Conservation (phyloP, 1,140 invertebrate genomes). For the Notospermus geniculatus region DNA sequence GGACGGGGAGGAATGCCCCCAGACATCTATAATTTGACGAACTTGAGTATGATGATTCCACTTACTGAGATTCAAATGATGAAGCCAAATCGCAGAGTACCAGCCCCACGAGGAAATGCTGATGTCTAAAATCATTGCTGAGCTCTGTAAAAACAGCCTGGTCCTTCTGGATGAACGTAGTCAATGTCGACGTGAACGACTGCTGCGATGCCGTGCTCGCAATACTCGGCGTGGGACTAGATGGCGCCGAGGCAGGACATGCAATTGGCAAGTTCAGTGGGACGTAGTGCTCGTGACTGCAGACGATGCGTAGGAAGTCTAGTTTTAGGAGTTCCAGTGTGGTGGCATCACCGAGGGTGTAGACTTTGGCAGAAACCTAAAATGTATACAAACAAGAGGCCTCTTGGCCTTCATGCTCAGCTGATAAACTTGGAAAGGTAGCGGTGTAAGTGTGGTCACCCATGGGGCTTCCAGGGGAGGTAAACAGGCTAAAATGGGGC, state of each 20-base stretch:
- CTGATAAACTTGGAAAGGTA: neutral
- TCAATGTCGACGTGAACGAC: conserved; percentile 61
- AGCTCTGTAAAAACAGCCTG: conserved; percentile 65
- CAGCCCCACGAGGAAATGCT: conserved; percentile 89
- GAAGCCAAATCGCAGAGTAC: conserved; percentile 79
- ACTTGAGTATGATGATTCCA: too few species aligned
- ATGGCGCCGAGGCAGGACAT: conserved; percentile 72
- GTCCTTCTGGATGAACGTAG: conserved; percentile 55
- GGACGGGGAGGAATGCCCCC: too few species aligned
- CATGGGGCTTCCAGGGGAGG: neutral
- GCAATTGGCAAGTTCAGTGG: conserved; percentile 72
- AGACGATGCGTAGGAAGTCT: conserved; percentile 89
- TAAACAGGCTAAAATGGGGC: too few species aligned
- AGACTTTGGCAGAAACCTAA: conserved; percentile 42
- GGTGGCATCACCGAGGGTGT: conserved; percentile 39
- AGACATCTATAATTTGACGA: too few species aligned
- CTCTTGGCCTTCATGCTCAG: too few species aligned
- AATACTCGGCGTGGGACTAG: conserved; percentile 59
- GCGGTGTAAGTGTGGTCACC: neutral
- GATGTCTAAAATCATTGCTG: conserved; percentile 78
- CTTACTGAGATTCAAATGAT: conserved; percentile 68
- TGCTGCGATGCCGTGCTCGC: conserved; percentile 50
- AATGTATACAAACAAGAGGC: conserved; percentile 7
- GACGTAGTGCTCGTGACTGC: conserved; percentile 81
- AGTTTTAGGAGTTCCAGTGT: conserved; percentile 63